Base-by-base conservation (phyloP, 2,113 vertebrate genomes). In the Megaptera novaeangliae region DNA sequence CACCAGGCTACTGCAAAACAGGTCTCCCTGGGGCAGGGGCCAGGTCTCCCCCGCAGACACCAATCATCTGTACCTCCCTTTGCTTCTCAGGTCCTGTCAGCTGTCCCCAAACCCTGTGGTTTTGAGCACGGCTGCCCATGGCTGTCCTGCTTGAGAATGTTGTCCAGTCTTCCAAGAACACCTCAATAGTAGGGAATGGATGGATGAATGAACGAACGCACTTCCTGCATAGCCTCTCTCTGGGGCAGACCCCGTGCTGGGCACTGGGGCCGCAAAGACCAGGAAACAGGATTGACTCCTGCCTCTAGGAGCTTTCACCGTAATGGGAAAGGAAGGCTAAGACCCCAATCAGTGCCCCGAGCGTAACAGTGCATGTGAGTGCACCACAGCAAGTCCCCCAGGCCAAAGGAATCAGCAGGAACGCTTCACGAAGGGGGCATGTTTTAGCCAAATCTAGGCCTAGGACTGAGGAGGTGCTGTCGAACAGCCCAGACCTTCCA, bases 391-490 rank as follows among this genome's bases (percentile, higher is more conserved):
- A 49, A 71, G 3, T 13, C 12, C 63, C 39, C 15, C 23, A 74
- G 27, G 36, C 46, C 31, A 44, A 36, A 69, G 13, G 29, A 64
- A 18, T 57, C n/a, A 18, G 20, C 3, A 12, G 25, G 15, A 27
- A 31, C 0, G 1, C 15, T n/a, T 52, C 85, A 18, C 0, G 23
- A 18, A 34, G 61, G 4, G 21, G 6, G 21, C 6, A 1, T 39
- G 14, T 29, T 36, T 31, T 21, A n/a, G 66, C 39, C 31, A 27
- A 34, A 69, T 77, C 66, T 6, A 41, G 46, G 84, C 61, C 52
- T 29, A 6, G 93, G n/a, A 74, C n/a, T 2, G n/a, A 52, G 39
- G 55, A 71, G 34, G 36, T 4, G 8, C 52, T 12, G 9, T 20
- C 1, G 0, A 44, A 44, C 2, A 82, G 11, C 55, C 36, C 57